Conservation (phyloP, 1,140 invertebrate genomes). For the Riptortus pedestris region DNA sequence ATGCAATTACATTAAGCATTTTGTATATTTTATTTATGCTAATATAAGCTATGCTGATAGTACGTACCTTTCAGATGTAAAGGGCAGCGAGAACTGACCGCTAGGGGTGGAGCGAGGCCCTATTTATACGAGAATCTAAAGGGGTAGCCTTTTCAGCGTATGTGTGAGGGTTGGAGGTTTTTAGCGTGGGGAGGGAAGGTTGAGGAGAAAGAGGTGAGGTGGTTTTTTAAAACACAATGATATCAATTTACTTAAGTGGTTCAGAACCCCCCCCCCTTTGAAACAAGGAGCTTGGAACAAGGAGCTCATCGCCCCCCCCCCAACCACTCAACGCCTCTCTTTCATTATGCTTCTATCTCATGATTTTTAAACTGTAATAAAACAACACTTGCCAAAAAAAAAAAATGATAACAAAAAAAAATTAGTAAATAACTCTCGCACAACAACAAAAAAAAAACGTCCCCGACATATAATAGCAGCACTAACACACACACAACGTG, state of each 20-base stretch:
- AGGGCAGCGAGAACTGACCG: constrained; percentile 5
- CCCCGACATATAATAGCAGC: no score
- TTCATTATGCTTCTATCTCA: background rate
- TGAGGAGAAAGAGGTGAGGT: background rate
- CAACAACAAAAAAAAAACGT: no score
- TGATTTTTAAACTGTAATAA: no score
- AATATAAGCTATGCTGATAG: no score
- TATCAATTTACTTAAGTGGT: constrained; percentile 20
- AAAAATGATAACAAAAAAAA: no score
- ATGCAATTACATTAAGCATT: no score
- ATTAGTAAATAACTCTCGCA: no score
- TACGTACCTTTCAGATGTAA: background rate
- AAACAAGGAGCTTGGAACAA: background rate
- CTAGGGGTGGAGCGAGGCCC: background rate
- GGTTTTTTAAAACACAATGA: constrained; percentile 6
- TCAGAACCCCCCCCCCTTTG: background rate
- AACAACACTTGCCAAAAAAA: no score
- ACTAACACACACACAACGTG: no score
- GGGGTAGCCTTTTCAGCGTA: background rate
- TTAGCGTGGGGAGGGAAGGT: background rate
- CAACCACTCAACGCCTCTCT: background rate
- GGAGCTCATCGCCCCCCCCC: background rate
- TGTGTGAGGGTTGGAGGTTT: background rate
- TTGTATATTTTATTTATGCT: background rate
- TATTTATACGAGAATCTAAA: background rate